These are phyloP conservation scores for Anguilla marmorata DNA, from an alignment of 2,797 vertebrate species.

Conservation along the genomic window DNA sequence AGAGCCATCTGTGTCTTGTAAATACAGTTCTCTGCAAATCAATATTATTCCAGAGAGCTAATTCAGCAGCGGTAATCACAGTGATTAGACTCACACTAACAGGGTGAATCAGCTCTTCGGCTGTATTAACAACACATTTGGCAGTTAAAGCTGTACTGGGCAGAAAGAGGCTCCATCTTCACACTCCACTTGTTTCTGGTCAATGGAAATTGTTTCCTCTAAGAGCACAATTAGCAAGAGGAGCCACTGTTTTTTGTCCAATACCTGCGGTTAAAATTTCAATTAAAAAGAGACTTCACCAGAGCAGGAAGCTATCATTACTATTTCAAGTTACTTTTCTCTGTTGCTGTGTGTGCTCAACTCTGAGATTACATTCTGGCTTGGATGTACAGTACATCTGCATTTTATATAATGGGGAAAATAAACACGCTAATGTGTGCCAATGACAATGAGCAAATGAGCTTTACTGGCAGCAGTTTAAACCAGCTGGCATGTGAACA, in stretches of 20 bases:
- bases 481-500: background rate
- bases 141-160: constrained; percentile 37
- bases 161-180: background rate
- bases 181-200: constrained; percentile 33
- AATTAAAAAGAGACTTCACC: constrained; percentile 25
- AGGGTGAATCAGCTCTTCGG: constrained; percentile 31
- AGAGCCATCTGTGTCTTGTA: constrained; percentile 20
- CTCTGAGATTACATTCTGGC: background rate
- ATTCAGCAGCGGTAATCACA: constrained; percentile 51
- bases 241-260: background rate
- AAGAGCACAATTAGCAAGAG: constrained; percentile 29
- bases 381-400: background rate
- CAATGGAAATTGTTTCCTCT: constrained; percentile 36
- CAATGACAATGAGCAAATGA: background rate
- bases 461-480: background rate
- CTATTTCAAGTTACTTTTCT: background rate
- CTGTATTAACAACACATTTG: constrained; percentile 37
- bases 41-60: constrained; percentile 46
- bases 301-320: constrained; percentile 21
- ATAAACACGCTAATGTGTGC: background rate
- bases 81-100: constrained; percentile 31
- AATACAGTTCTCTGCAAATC: constrained; percentile 43
- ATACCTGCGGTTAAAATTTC: constrained; percentile 24
- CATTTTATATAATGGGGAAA: background rate
- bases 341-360: background rate